Evolutionary conservation across 2,888 invertebrate genomes (phyloP).

Genomic region (Thereva nobilitata): DNA sequence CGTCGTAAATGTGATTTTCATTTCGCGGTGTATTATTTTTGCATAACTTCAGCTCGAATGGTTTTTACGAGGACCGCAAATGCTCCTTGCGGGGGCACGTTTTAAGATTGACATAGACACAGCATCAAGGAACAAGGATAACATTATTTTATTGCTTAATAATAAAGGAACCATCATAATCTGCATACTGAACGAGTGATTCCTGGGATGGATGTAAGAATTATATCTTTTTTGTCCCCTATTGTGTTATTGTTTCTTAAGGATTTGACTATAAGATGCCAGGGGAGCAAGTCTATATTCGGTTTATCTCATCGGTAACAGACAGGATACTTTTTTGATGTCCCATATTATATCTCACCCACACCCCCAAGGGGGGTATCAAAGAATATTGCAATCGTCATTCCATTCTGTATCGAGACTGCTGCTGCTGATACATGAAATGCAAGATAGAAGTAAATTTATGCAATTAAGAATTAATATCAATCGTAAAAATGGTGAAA

Average conservation of each 20-base stretch:
- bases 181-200: conserved; percentile 24
- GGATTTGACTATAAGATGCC: conserved; percentile 5
- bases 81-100: conserved; percentile 11
- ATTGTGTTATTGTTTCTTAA: conserved; percentile 28
- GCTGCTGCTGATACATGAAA: conserved; percentile 7
- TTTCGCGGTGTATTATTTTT: conserved; percentile 44
- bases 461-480: conserved; percentile 37
- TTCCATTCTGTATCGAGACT: background rate
- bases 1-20: conserved; percentile 39
- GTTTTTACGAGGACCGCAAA: conserved; percentile 36
- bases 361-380: background rate
- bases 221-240: background rate
- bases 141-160: conserved; percentile 36
- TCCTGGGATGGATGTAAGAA: background rate
- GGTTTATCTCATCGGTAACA: conserved; percentile 21
- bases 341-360: conserved; percentile 1
- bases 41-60: conserved; percentile 42
- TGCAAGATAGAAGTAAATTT: conserved; percentile 26
- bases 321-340: conserved; percentile 13
- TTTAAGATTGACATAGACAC: conserved; percentile 9
- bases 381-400: too few relatives aligned
- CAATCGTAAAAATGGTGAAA: conserved; percentile 33
- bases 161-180: conserved; percentile 32
- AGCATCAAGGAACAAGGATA: conserved; percentile 16
- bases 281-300: conserved; percentile 4